These are phyloP conservation scores for Lipophrys pholis DNA, from an alignment of 2,113 vertebrate genomes.

Conservation along the genomic window DNA sequence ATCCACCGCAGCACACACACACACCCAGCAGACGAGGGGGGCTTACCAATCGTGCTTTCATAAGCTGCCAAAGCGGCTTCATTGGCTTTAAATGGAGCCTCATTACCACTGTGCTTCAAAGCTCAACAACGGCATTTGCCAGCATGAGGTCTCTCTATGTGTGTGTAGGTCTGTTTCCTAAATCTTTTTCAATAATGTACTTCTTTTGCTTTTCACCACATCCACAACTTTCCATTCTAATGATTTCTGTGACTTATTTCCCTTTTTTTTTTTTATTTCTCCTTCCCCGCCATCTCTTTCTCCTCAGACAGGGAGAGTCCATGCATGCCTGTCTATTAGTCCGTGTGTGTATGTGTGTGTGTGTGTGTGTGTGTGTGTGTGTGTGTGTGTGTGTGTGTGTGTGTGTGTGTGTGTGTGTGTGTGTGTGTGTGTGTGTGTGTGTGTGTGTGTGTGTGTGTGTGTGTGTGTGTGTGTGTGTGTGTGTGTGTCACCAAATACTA, in stretches of 20 bases:
- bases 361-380: conserved; percentile 17
- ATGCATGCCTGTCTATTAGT: conserved; percentile 6
- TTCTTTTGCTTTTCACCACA: conserved; percentile 47
- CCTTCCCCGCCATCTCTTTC: not conserved
- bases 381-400: conserved; percentile 36
- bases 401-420: conserved; percentile 17
- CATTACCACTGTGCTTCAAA: conserved; percentile 79
- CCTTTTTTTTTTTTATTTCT: conserved; percentile 5
- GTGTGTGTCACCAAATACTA: conserved; percentile 58
- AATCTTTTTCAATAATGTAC: conserved; percentile 43
- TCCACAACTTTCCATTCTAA: conserved; percentile 55
- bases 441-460: conserved; percentile 13
- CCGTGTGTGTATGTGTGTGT: not conserved
- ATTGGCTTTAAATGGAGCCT: conserved; percentile 77
- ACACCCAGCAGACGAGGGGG: conserved; percentile 49
- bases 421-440: conserved; percentile 36
- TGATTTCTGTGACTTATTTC: conserved; percentile 46
- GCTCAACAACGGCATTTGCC: conserved; percentile 69
- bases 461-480: conserved; percentile 17
- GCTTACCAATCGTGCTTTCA: conserved; percentile 74
- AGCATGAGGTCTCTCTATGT: conserved; percentile 51
- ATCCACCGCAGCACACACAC: conserved; percentile 11
- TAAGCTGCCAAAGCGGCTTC: conserved; percentile 79
- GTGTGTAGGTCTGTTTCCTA: conserved; percentile 49
- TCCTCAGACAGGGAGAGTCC: conserved; percentile 40